Base-by-base conservation (phyloP, 2,888 invertebrate species). In the Ormyrus nitidulus region DNA sequence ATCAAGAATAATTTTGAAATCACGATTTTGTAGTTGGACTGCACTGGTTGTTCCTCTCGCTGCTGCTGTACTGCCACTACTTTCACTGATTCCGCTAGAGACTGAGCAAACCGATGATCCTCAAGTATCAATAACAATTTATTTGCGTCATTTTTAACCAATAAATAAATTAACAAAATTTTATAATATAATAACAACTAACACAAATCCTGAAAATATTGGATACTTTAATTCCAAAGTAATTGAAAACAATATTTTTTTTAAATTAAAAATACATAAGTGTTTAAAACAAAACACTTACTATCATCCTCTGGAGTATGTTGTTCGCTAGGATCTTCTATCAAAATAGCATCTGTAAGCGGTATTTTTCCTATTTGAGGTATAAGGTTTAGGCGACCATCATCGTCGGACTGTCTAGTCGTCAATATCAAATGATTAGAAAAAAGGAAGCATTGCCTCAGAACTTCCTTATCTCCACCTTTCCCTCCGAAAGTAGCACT, bases 341-440 rank as follows among this genome's bases (percentile, higher is more conserved):
- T 94, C 48, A 98, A 92, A 80, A 96, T 92, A 5, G 96, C 96
- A 86, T 97, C 97, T 54, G 95, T 95, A 59, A 98, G 91, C 0
- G 97, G 94, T 84, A 97, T 94, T 86, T 96, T 94, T 0, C 96
- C 97, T 70, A 95, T 93, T 9, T 95, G 94, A n/a, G 96, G 95
- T 61, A 95, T 94, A 44, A 98, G 92, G 90, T 97, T 97, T n/a
- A 98, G 93, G 79, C 96, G 93, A 5, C 97, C 97, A 77, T 95
- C 96, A 0, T 96, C 93, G 5, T 96, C 93, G 6, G 88, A 88
- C 86, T 92, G 93, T 91, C 95, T 93, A 3, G 96, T 97, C 1
- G 97, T 96, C 69, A 97, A 92, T 83, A 98, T 94, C 84, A 97
- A 92, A 90, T 97, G 96, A 92, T 97, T 97, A 82, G 97, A 97